phyloP scores from a whole-genome alignment of 1,140 invertebrate species.

The Leptinotarsa lineolata region DNA sequence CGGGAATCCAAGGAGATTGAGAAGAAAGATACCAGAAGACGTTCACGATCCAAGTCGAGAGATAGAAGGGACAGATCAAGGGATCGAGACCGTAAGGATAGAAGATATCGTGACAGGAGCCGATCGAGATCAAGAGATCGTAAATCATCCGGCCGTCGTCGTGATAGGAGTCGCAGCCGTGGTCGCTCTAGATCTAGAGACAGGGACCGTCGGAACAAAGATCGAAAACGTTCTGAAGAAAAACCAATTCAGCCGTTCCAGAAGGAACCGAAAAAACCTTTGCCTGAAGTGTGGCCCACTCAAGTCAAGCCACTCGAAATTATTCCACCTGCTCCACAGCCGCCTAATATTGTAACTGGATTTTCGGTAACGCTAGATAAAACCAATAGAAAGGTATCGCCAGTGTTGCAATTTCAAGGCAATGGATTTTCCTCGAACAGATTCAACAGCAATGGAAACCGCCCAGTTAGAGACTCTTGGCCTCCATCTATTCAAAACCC shows the following conservation, averaged over 20 bases:
- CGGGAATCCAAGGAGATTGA: constrained; percentile 46
- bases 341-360: constrained; percentile 27
- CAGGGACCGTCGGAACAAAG: constrained; percentile 52
- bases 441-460: constrained; percentile 6
- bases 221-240: constrained; percentile 39
- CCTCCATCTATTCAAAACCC: constrained; percentile 31
- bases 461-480: constrained; percentile 30
- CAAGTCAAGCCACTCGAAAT: constrained; percentile 35
- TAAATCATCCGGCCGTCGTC: constrained; percentile 47
- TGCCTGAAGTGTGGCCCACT: constrained; percentile 40
- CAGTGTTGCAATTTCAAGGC: background rate
- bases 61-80: constrained; percentile 55
- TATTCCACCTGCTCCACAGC: constrained; percentile 17
- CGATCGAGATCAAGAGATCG: constrained; percentile 51
- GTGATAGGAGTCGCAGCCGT: constrained; percentile 59
- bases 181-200: constrained; percentile 59
- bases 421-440: constrained; percentile 29
- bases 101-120: constrained; percentile 48
- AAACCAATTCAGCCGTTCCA: constrained; percentile 24
- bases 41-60: constrained; percentile 54
- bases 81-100: constrained; percentile 61
- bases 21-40: constrained; percentile 54
- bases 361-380: constrained; percentile 33
- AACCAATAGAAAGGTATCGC: constrained; percentile 28
- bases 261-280: constrained; percentile 22